phyloP scores from a whole-genome alignment of 1,140 invertebrate genomes.

The Procambarus virginalis region DNA sequence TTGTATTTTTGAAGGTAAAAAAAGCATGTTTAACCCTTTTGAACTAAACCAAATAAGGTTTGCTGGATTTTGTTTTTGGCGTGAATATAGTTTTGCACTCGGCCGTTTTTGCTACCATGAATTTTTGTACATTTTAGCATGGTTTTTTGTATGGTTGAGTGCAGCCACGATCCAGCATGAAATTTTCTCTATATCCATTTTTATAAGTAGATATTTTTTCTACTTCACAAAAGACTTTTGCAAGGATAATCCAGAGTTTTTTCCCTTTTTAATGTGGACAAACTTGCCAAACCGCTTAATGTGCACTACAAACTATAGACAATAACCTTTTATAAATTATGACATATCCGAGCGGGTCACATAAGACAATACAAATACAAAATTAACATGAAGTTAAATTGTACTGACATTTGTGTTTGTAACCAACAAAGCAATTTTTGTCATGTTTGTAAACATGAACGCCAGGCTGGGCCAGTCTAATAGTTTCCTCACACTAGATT shows the following conservation, averaged over 20 bases:
- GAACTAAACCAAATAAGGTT: neutral
- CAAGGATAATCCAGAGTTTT: neutral
- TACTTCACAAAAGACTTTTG: neutral
- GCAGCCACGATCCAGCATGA: neutral
- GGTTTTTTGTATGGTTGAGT: neutral
- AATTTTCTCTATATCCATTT: neutral
- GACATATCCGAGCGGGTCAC: too few relatives aligned
- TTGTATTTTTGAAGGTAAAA: neutral
- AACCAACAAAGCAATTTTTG: too few relatives aligned
- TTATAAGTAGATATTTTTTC: neutral
- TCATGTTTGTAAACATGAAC: too few relatives aligned
- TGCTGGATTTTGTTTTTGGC: neutral
- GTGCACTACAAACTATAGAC: too few relatives aligned
- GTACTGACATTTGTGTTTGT: too few relatives aligned
- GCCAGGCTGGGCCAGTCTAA: too few relatives aligned
- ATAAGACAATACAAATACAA: too few relatives aligned
- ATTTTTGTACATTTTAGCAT: neutral
- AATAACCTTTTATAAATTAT: too few relatives aligned
- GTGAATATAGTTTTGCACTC: conserved; percentile 8
- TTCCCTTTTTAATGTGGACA: neutral
- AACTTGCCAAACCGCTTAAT: too few relatives aligned
- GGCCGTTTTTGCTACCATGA: neutral
- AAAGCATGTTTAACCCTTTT: neutral
- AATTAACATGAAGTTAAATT: too few relatives aligned
- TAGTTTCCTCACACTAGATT: too few relatives aligned